These are phyloP conservation scores for Merluccius polli DNA, from an alignment of 2,797 vertebrate species.

Conservation along the genomic window DNA sequence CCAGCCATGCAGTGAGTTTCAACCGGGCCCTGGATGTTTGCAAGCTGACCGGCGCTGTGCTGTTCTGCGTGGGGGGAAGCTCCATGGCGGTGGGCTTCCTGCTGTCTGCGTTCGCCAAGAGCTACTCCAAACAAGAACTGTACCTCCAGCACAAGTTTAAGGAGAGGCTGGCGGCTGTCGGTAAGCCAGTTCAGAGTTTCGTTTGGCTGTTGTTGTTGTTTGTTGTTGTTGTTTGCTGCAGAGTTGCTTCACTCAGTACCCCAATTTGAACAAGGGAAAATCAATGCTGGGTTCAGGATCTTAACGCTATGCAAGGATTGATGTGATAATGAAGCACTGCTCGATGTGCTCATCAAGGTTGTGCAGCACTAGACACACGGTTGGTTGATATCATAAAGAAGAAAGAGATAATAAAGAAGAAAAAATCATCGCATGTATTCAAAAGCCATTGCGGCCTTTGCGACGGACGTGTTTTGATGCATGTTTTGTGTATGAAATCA, in stretches of 20 bases:
- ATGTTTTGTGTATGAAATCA: background rate
- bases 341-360: background rate
- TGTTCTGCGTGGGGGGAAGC: constrained; percentile 90
- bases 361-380: background rate
- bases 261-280: no score
- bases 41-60: constrained; percentile 87
- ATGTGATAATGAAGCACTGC: background rate
- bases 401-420: background rate
- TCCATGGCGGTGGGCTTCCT: constrained; percentile 86
- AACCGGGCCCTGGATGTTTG: constrained; percentile 89
- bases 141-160: constrained; percentile 93
- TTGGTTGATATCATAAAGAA: background rate
- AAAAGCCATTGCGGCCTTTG: background rate
- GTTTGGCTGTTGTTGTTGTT: background rate
- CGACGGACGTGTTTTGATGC: background rate
- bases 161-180: constrained; percentile 84
- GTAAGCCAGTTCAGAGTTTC: constrained; percentile 33
- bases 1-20: constrained; percentile 83
- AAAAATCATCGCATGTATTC: background rate
- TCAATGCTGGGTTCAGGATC: background rate
- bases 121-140: constrained; percentile 90
- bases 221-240: background rate
- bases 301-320: background rate
- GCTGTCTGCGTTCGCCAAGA: constrained; percentile 87
- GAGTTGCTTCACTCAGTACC: background rate